phyloP scores from a whole-genome alignment of 2,888 invertebrate species.

The Masnerella sp. region DNA sequence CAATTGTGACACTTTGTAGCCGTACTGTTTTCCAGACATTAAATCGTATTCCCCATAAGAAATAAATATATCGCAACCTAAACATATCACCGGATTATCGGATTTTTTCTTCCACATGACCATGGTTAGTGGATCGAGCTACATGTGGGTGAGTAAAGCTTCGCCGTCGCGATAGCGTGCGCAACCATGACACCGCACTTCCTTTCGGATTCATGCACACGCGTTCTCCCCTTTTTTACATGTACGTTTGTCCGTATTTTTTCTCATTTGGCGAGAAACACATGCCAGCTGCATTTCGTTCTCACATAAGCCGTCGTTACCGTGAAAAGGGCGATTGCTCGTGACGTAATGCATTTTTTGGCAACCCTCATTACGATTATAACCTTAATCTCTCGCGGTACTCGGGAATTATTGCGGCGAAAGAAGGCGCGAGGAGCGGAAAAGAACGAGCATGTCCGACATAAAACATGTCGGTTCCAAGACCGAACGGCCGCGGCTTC shows the following conservation, averaged over 20 bases:
- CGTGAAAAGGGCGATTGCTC: constrained; percentile 43
- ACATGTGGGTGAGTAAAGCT: constrained; percentile 22
- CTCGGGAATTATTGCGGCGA: constrained; percentile 55
- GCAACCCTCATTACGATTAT: constrained; percentile 53
- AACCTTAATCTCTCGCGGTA: constrained; percentile 51
- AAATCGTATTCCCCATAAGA: constrained; percentile 20
- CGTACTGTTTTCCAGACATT: constrained; percentile 4
- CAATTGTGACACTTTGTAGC: too few species aligned
- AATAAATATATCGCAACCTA: constrained; percentile 4
- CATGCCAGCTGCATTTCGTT: constrained; percentile 27
- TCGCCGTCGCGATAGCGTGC: constrained; percentile 31
- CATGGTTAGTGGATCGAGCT: not conserved
- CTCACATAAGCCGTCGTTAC: constrained; percentile 31
- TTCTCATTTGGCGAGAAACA: constrained; percentile 8
- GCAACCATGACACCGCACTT: constrained; percentile 22
- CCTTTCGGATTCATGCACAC: constrained; percentile 35
- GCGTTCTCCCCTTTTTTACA: constrained; percentile 21
- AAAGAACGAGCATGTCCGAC: constrained; percentile 60
- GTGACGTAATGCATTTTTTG: constrained; percentile 37
- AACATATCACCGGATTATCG: constrained; percentile 20
- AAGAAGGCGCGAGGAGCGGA: constrained; percentile 42
- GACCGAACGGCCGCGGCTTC: constrained; percentile 54
- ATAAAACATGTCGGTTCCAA: constrained; percentile 61
- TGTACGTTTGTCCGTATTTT: not conserved
- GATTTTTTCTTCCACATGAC: constrained; percentile 14